These are phyloP conservation scores for Melopsittacus undulatus DNA, from an alignment of 2,797 vertebrate species.

Conservation along the genomic window DNA sequence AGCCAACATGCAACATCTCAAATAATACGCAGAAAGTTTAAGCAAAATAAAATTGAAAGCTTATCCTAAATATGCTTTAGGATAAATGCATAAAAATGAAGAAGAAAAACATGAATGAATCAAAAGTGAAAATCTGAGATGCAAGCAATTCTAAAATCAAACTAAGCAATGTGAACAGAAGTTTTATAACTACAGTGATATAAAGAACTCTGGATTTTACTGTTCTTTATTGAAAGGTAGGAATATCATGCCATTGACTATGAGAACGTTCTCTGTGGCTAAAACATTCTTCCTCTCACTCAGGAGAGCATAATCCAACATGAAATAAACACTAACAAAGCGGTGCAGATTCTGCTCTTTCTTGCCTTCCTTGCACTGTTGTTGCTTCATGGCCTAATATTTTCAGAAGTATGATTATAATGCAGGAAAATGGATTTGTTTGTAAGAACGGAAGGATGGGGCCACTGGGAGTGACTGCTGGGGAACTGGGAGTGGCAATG, in stretches of 20 bases:
- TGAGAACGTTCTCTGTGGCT: conserved; percentile 20
- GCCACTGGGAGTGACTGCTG: not conserved
- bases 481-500: not conserved
- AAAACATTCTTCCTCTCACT: not conserved
- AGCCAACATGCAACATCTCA: not conserved
- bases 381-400: not conserved
- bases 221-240: not conserved
- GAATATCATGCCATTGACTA: not conserved
- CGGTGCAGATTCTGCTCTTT: not conserved
- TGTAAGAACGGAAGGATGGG: not conserved
- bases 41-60: not conserved
- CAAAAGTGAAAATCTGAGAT: conserved; percentile 20
- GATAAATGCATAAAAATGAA: not conserved
- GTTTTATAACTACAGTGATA: conserved; percentile 4
- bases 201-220: conserved; percentile 9
- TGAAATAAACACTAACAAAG: not conserved
- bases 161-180: not conserved
- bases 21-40: not conserved
- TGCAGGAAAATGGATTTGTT: not conserved
- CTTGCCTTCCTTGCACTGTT: not conserved
- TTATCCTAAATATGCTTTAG: not conserved
- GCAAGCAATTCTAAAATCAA: conserved; percentile 38
- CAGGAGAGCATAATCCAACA: not conserved
- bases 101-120: not conserved
- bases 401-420: not conserved